Percentiles rank a stretch among this genome's conserved stretches.
These are phyloP conservation scores for Colletes gigas DNA, from an alignment of 1,140 invertebrate species.

Conservation along the genomic window DNA sequence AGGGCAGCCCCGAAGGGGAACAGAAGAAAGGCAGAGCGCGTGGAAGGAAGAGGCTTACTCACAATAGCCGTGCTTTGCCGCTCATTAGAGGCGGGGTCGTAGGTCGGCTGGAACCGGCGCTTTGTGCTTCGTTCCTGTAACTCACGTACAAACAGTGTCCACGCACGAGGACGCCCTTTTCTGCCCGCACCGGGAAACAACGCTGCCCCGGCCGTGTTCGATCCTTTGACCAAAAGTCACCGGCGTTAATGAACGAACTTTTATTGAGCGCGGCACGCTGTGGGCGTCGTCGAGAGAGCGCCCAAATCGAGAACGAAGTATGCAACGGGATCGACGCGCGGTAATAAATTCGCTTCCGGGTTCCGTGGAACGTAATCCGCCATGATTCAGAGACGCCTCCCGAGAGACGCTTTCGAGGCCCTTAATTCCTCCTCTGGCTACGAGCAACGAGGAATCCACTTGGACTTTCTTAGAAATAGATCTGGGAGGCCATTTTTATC, in stretches of 20 bases:
- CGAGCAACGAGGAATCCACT: too few species aligned
- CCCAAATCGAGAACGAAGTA: slow-evolving; percentile 36
- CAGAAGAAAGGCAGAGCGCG: slow-evolving; percentile 39
- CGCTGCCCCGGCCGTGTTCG: slow-evolving; percentile 25
- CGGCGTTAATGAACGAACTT: slow-evolving; percentile 48
- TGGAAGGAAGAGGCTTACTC: slow-evolving; percentile 50
- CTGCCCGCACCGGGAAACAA: slow-evolving; percentile 11
- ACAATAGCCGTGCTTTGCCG: slow-evolving; percentile 75
- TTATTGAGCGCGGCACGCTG: background rate
- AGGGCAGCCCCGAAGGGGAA: slow-evolving; percentile 15
- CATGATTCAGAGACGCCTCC: background rate
- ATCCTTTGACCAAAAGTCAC: slow-evolving; percentile 52
- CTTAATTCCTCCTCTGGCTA: too few species aligned
- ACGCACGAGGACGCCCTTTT: slow-evolving; percentile 51
- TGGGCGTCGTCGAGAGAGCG: slow-evolving; percentile 5
- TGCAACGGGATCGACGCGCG: slow-evolving; percentile 4
- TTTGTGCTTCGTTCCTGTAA: slow-evolving; percentile 61
- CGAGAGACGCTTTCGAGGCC: background rate
- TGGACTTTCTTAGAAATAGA: too few species aligned
- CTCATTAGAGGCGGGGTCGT: slow-evolving; percentile 76
- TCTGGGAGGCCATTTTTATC: too few species aligned
- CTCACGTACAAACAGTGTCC: slow-evolving; percentile 62
- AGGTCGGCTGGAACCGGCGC: slow-evolving; percentile 63
- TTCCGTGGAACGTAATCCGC: background rate
- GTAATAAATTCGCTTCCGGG: slow-evolving; percentile 21